Evolutionary conservation across 2,797 vertebrate genomes (phyloP), one percentile per base, ranked within the genome.

Genomic region (Helarctos malayanus): DNA sequence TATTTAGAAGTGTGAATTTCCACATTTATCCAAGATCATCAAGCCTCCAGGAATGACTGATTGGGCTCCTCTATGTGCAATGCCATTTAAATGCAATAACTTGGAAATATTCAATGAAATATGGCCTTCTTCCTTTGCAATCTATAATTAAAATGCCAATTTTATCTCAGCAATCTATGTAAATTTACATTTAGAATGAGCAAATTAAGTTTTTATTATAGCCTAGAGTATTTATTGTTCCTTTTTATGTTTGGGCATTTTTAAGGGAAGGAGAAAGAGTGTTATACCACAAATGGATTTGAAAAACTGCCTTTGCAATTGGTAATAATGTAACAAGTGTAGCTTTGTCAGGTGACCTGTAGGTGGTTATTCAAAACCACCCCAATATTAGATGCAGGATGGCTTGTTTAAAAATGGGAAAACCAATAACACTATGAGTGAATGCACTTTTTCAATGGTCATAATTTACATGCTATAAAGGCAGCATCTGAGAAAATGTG

Each of bases 71-170:
- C 84, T 47, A 68, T 76, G 65, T 23, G 76, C 56, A 69, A 54
- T 41, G 38, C 85, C 71, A 94, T 96, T 97, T 96, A 95, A 96
- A 94, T 56, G 94, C 65, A 95, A 76, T 94, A 96, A 92, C 90
- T 63, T 96, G 90, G 87, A 92, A 97, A 95, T 94, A 93, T 63
- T 96, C 92, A 73, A 49, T 96, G 94, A 97, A 97, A 95, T 92
- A 94, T 76, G 87, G 88, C 73, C 78, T 81, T 88, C 79, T 94
- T 78, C 52, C 78, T 92, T 91, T 92, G 84, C 94, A 96, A 92
- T 89, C 88, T 97, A 96, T 97, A 95, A 97, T 96, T 97, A 97
- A 97, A 97, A 86, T 95, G 95, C 92, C 97, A 97, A 97, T 97
- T 97, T 96, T 96, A 97, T 97, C 96, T 97, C 84, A 69, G 90